phyloP scores from a whole-genome alignment of 2,888 invertebrate species.

The Boloria selene region DNA sequence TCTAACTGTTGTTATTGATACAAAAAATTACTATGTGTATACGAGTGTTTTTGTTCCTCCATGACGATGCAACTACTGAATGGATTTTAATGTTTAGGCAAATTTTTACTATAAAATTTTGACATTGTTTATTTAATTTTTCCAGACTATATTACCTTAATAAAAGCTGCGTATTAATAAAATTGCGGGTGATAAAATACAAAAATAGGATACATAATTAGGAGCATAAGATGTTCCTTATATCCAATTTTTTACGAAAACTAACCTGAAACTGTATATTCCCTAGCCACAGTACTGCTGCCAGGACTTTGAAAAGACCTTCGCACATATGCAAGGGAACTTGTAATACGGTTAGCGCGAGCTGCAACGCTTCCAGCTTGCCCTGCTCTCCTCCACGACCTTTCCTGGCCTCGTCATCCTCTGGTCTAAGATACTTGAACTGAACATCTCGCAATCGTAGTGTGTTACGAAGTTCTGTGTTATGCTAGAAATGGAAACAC shows the following conservation, averaged over 20 bases:
- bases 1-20: too few species aligned
- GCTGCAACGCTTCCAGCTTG: constrained; percentile 90
- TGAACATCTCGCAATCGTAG: constrained; percentile 88
- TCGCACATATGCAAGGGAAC: constrained; percentile 93
- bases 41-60: too few species aligned
- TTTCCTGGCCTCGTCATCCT: constrained; percentile 83
- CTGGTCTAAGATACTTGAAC: constrained; percentile 92
- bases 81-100: too few species aligned
- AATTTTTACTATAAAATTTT: too few species aligned
- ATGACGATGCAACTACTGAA: too few species aligned
- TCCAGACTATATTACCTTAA: too few species aligned
- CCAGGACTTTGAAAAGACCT: constrained; percentile 93
- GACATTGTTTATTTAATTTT: too few species aligned
- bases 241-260: background rate
- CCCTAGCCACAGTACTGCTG: constrained; percentile 95
- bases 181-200: too few species aligned
- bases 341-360: constrained; percentile 94
- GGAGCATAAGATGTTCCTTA: too few species aligned
- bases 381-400: constrained; percentile 68
- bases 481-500: constrained; percentile 74
- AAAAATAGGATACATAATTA: too few species aligned
- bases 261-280: constrained; percentile 89
- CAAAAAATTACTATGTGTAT: too few species aligned
- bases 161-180: too few species aligned
- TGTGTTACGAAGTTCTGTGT: constrained; percentile 88